Percentiles rank a stretch among this genome's conserved stretches.
These are phyloP conservation scores for Pollenia amentaria DNA, from an alignment of 2,888 invertebrate genomes.

Conservation along the genomic window DNA sequence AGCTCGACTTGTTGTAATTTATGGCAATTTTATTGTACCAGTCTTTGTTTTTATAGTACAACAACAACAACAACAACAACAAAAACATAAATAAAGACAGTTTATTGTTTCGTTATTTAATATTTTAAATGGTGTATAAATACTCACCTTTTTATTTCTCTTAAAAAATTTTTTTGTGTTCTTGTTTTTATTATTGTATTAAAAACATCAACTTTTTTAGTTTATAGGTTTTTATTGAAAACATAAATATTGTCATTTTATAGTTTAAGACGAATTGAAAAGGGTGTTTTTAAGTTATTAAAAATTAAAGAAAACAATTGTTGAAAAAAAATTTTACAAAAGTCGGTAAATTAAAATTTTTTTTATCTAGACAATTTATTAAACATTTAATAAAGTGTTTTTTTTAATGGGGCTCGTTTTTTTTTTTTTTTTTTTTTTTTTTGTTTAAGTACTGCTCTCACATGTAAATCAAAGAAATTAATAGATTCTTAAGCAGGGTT, in stretches of 20 bases:
- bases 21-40: constrained; percentile 54
- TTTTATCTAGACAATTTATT: constrained; percentile 6
- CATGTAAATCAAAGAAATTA: too few species aligned
- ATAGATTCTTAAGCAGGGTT: too few species aligned
- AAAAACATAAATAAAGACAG: not conserved
- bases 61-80: constrained; percentile 9
- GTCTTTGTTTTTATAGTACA: constrained; percentile 36
- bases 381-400: not conserved
- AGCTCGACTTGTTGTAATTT: constrained; percentile 65
- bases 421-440: too few species aligned
- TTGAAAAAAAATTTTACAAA: not conserved
- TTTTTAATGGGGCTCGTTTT: not conserved
- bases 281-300: not conserved
- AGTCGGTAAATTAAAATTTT: not conserved
- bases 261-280: constrained; percentile 3
- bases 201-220: constrained; percentile 52
- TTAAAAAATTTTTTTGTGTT: constrained; percentile 13
- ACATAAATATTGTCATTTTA: constrained; percentile 70
- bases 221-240: constrained; percentile 36
- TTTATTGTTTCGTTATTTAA: constrained; percentile 63
- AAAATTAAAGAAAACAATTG: constrained; percentile 15
- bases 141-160: constrained; percentile 66
- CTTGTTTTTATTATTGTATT: constrained; percentile 41
- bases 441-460: too few species aligned
- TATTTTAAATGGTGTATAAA: constrained; percentile 64